Evolutionary conservation across 2,113 vertebrate genomes (phyloP).

Genomic region (Petromus typicus): DNA sequence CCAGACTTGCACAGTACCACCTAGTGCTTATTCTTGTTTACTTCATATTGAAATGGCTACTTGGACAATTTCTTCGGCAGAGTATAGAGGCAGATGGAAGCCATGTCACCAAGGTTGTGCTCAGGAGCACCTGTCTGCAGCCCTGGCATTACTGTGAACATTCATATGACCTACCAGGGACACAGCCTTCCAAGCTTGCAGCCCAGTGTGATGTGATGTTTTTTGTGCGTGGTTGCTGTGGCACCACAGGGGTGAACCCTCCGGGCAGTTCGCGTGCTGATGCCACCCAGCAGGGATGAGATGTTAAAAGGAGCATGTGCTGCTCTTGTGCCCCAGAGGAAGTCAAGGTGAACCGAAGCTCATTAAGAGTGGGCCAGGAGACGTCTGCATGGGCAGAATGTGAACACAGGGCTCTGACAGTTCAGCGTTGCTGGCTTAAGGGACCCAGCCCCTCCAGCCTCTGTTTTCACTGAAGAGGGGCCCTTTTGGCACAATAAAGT

Average conservation of each 20-base stretch:
- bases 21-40: not conserved
- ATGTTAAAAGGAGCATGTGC: constrained; percentile 52
- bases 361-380: constrained; percentile 69
- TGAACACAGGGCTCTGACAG: constrained; percentile 18
- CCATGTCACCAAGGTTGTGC: accelerated
- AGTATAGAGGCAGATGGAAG: not conserved
- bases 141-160: accelerated
- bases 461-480: not conserved
- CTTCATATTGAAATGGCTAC: not conserved
- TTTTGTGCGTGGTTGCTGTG: constrained; percentile 69
- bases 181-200: not conserved
- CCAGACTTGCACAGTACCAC: not conserved
- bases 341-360: constrained; percentile 83
- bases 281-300: constrained; percentile 38
- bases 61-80: not conserved
- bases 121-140: accelerated
- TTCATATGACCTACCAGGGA: accelerated
- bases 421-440: constrained; percentile 33
- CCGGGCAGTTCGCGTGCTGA: constrained; percentile 69
- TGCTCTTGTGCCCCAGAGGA: constrained; percentile 80
- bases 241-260: constrained; percentile 72
- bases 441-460: not conserved
- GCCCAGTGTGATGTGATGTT: not conserved
- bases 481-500: not conserved
- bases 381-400: constrained; percentile 68